Percentiles rank a stretch among this genome's conserved stretches.
Evolutionary conservation across 2,113 vertebrate genomes (phyloP).

Genomic region (Cinclus cinclus): DNA sequence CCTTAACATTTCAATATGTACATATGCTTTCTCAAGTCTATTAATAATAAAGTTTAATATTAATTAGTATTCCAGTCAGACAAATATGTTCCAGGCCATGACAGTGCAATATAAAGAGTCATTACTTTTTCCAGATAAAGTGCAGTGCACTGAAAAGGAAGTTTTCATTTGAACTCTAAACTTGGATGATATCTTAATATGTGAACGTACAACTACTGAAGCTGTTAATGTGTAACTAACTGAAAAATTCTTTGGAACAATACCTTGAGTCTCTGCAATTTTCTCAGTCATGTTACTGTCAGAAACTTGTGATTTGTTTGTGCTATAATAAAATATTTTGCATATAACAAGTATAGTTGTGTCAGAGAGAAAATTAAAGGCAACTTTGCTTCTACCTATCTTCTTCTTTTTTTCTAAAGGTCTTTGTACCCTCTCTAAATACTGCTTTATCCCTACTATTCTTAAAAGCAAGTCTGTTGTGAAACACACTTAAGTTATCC

Average conservation of each 20-base stretch:
- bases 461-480: background rate
- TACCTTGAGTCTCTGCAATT: background rate
- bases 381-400: background rate
- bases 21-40: background rate
- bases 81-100: background rate
- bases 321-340: background rate
- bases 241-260: constrained; percentile 16
- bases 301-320: background rate
- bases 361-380: background rate
- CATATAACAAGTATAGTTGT: background rate
- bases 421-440: background rate
- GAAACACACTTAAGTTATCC: background rate
- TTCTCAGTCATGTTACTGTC: background rate
- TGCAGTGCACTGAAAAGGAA: background rate
- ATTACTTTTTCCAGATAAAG: background rate
- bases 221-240: constrained; percentile 50
- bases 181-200: background rate
- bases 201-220: background rate
- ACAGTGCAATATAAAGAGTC: background rate
- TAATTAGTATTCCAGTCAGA: background rate
- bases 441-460: background rate
- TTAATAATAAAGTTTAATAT: background rate
- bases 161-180: background rate
- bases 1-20: background rate
- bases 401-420: background rate